phyloP scores from a whole-genome alignment of 2,797 vertebrate genomes.

The Amblyraja radiata region DNA sequence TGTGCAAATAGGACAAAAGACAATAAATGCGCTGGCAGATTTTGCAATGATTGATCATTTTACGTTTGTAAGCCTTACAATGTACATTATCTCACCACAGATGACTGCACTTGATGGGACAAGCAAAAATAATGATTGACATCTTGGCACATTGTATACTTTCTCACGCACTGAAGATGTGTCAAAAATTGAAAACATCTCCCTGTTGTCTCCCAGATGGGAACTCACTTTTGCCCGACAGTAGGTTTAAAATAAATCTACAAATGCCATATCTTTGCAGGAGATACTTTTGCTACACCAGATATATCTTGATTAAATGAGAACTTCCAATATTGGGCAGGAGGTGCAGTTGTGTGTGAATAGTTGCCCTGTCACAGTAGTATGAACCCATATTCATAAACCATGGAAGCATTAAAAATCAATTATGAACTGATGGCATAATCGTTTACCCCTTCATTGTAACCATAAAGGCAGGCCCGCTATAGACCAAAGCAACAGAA shows the following conservation, averaged over 20 bases:
- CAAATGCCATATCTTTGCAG: background rate
- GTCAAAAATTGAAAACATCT: background rate
- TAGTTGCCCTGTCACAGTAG: slow-evolving; percentile 40
- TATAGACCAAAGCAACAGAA: slow-evolving; percentile 45
- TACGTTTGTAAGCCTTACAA: background rate
- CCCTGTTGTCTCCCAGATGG: background rate
- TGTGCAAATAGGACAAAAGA: background rate
- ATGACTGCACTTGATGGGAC: background rate
- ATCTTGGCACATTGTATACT: background rate
- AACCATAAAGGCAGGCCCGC: slow-evolving; percentile 40
- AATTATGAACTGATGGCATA: slow-evolving; percentile 43
- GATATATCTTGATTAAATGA: slow-evolving; percentile 4
- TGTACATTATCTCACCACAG: background rate
- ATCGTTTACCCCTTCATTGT: slow-evolving; percentile 44
- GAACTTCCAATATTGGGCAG: slow-evolving; percentile 9
- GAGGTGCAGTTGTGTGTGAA: slow-evolving; percentile 42
- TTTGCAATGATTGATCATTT: background rate
- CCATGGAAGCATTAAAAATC: slow-evolving; percentile 44
- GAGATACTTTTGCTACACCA: slow-evolving; percentile 1
- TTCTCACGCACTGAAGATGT: background rate
- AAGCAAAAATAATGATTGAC: background rate
- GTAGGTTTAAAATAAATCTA: background rate
- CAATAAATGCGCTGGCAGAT: background rate
- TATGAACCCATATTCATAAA: slow-evolving; percentile 41
- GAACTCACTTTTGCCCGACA: background rate